phyloP scores from a whole-genome alignment of 2,113 vertebrate species.

The Daphoenositta chrysoptera region DNA sequence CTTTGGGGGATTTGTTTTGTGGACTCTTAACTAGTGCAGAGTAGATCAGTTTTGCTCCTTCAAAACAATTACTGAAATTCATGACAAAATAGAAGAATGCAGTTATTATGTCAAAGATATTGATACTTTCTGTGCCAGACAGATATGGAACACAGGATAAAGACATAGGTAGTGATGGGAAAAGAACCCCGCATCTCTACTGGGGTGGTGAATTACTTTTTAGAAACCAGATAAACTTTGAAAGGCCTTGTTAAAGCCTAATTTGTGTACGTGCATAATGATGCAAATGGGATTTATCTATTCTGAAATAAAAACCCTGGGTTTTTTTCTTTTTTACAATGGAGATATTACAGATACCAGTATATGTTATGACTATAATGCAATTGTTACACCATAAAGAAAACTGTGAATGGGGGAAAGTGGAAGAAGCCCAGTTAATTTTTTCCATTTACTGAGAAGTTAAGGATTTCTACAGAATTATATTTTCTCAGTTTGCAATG shows the following conservation, averaged over 20 bases:
- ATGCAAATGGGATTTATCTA: neutral
- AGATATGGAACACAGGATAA: neutral
- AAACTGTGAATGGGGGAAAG: accelerated
- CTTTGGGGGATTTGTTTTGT: neutral
- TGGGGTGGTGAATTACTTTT: neutral
- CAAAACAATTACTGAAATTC: neutral
- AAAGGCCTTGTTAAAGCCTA: slow-evolving; percentile 28
- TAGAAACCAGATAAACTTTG: slow-evolving; percentile 19
- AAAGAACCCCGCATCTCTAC: neutral
- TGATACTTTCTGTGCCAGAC: neutral
- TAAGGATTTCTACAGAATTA: neutral
- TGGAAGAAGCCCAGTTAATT: neutral
- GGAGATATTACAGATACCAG: neutral
- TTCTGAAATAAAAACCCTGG: neutral
- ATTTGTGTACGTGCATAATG: neutral
- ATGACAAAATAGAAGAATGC: neutral
- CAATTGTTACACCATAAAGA: neutral
- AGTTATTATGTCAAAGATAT: neutral
- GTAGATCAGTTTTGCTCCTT: neutral
- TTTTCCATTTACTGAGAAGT: neutral
- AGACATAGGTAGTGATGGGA: neutral
- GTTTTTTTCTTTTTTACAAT: neutral
- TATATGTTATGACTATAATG: neutral
- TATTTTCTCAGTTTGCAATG: neutral
- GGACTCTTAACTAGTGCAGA: neutral